Percentiles rank a stretch among this genome's conserved stretches.
Evolutionary conservation across 2,113 vertebrate genomes (phyloP).

Genomic region (Cichladusa arquata): DNA sequence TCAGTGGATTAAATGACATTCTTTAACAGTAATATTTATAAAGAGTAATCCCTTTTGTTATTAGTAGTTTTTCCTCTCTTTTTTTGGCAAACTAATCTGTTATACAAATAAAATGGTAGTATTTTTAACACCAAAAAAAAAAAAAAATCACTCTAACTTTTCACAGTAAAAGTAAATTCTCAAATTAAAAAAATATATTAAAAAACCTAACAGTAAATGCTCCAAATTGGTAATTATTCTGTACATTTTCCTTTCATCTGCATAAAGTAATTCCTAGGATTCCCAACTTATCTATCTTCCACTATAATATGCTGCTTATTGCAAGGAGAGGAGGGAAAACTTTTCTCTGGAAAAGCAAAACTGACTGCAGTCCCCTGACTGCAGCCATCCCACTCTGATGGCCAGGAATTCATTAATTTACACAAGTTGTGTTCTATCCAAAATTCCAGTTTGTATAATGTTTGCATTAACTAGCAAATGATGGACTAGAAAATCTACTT

Average conservation of each 20-base stretch:
- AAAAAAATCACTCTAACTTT: not conserved
- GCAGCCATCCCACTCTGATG: not conserved
- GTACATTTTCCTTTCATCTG: not conserved
- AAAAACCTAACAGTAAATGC: not conserved
- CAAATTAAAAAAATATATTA: constrained; percentile 24
- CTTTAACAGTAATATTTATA: constrained; percentile 65
- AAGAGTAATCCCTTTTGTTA: constrained; percentile 50
- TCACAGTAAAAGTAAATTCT: not conserved
- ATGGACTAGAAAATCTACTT: not conserved
- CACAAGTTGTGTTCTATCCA: not conserved
- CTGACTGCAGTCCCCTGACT: not conserved
- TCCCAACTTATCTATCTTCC: not conserved
- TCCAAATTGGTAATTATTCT: not conserved
- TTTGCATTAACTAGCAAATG: not conserved
- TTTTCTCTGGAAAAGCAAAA: not conserved
- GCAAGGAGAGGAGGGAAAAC: not conserved
- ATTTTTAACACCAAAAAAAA: constrained; percentile 38
- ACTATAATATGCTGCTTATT: not conserved
- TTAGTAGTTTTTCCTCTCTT: constrained; percentile 51
- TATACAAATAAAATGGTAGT: constrained; percentile 34
- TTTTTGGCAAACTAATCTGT: constrained; percentile 58
- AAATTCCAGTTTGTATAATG: not conserved
- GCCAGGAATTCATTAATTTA: not conserved
- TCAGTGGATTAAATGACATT: constrained; percentile 49
- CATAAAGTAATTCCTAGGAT: not conserved